Base-by-base conservation (phyloP, 2,113 vertebrate genomes). In the Gorilla gorilla region DNA sequence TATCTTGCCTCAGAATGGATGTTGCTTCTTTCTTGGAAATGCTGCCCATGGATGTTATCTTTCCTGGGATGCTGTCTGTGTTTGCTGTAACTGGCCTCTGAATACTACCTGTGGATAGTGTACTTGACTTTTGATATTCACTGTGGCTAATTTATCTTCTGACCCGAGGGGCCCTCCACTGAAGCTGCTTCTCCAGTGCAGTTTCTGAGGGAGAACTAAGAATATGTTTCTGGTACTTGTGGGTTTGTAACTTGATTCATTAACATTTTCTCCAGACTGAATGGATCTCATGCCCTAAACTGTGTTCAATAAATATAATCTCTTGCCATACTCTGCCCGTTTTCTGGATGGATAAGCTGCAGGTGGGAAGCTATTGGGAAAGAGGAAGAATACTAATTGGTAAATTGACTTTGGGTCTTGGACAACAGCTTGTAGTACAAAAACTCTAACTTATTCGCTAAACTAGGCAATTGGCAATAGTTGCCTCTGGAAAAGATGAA, bases 241-340 rank as follows among this genome's bases (percentile, higher is more conserved):
- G 55, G 25, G 27, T 94, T 86, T 93, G 73, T 90, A 87, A 95
- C 38, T 87, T 76, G 66, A 96, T 43, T 84, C 10, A 96, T 95
- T 84, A 95, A 93, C 96, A 88, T 2, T 82, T 96, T 91, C 55
- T 59, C 50, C 30, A 90, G 32, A 93, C 35, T 76, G 32, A 96
- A 93, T 73, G 17, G 52, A 91, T 83, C 64, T 91, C 40, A 83
- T 43, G 16, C 32, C 81, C 61, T 93, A 94, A 96, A 93, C 11
- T 92, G 66, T 82, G 59, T 86, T 91, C 55, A 90, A 88, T 57
- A 96, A 95, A 81, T 95, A 96, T 68, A 93, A 83, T 73, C 55
- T 94, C n/a, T 96, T 78, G 14, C 78, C 25, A 80, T 45, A 86
- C 27, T 92, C 23, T 91, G 84, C 38, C 70, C 73, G 84, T 97